These are phyloP conservation scores for Mormyrus proboscirostris DNA, from an alignment of 2,797 vertebrate species.

Conservation along the genomic window DNA sequence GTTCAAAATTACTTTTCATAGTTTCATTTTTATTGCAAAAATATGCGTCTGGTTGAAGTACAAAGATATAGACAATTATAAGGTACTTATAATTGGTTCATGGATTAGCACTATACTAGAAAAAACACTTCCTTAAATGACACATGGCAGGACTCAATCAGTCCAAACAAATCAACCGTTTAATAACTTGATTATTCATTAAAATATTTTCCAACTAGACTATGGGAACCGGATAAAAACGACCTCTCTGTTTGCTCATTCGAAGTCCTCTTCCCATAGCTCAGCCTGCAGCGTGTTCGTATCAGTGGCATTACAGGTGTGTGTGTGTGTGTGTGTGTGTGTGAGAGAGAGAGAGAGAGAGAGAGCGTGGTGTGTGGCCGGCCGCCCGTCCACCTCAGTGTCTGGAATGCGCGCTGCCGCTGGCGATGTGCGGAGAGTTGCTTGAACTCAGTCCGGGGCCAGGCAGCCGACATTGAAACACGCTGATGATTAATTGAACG, in stretches of 20 bases:
- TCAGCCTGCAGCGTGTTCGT: background rate
- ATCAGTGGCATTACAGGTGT: background rate
- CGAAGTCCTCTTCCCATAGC: conserved; percentile 36
- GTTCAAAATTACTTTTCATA: background rate
- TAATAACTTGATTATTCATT: conserved; percentile 30
- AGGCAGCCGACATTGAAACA: conserved; percentile 51
- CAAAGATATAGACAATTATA: background rate
- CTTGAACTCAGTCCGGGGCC: conserved; percentile 37
- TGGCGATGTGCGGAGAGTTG: conserved; percentile 47
- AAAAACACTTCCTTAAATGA: background rate
- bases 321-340: background rate
- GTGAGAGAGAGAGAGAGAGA: background rate
- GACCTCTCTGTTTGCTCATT: conserved; percentile 33
- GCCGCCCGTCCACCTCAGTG: background rate
- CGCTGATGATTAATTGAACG: conserved; percentile 69
- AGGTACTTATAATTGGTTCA: background rate
- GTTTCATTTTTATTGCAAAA: background rate
- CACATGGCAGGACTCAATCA: background rate
- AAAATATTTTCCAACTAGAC: conserved; percentile 40
- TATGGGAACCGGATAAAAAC: conserved; percentile 38
- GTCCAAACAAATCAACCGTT: conserved; percentile 25
- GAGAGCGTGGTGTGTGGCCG: background rate
- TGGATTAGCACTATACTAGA: background rate
- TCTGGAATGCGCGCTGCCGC: conserved; percentile 41
- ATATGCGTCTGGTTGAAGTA: background rate